A percentile compares a stretch with the other conserved stretches of the same genome.
Conservation (phyloP, 2,113 vertebrate species). For the Mola mola region DNA sequence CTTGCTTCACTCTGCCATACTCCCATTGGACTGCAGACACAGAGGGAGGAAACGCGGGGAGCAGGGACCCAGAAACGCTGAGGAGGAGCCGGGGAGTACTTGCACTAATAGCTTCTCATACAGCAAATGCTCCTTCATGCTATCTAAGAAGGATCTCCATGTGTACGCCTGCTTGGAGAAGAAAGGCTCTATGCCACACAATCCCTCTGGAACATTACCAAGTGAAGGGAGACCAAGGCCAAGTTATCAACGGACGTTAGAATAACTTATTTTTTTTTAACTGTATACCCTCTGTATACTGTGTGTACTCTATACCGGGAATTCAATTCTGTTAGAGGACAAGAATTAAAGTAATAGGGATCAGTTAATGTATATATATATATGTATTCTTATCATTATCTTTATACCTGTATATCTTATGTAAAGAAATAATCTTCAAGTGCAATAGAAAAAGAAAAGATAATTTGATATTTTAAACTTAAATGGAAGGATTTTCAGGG, state of each 20-base stretch:
- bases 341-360: slow-evolving; percentile 71
- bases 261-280: slow-evolving; percentile 82
- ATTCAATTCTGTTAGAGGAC: slow-evolving; percentile 66
- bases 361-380: slow-evolving; percentile 75
- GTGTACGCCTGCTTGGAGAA: slow-evolving; percentile 62
- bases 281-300: slow-evolving; percentile 72
- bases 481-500: slow-evolving; percentile 81
- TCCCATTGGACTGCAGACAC: slow-evolving; percentile 78
- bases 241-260: slow-evolving; percentile 64
- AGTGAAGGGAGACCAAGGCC: slow-evolving; percentile 67
- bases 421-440: slow-evolving; percentile 90
- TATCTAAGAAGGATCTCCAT: slow-evolving; percentile 58
- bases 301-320: slow-evolving; percentile 65
- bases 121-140: slow-evolving; percentile 54
- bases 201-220: slow-evolving; percentile 73
- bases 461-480: slow-evolving; percentile 72
- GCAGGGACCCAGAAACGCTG: slow-evolving; percentile 35
- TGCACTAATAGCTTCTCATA: slow-evolving; percentile 72
- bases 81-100: slow-evolving; percentile 68
- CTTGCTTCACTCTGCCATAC: slow-evolving; percentile 57
- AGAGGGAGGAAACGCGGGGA: slow-evolving; percentile 51
- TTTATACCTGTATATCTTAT: slow-evolving; percentile 80
- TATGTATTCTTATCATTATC: slow-evolving; percentile 72
- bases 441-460: slow-evolving; percentile 94
- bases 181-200: slow-evolving; percentile 52